These are phyloP conservation scores for Bufo gargarizans DNA, from an alignment of 2,113 vertebrate species.

Conservation along the genomic window DNA sequence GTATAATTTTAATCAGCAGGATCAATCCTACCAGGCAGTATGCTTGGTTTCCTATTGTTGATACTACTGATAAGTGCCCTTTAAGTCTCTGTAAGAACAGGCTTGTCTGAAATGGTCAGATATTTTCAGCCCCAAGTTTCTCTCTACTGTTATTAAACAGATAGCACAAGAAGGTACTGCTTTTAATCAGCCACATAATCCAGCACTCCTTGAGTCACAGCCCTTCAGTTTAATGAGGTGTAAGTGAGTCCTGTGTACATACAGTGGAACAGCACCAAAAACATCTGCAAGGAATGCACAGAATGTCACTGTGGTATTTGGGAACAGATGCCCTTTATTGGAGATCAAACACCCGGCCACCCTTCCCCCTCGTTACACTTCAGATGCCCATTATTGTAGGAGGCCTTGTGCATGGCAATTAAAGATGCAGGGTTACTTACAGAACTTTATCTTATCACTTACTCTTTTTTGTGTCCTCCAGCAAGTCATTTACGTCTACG, in stretches of 20 bases:
- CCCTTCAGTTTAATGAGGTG: slow-evolving; percentile 24
- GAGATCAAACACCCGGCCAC: neutral
- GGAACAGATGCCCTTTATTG: neutral
- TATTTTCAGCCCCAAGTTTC: too few relatives aligned
- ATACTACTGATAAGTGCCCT: too few relatives aligned
- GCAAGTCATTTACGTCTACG: neutral
- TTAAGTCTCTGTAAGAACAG: too few relatives aligned
- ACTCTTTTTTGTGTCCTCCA: neutral
- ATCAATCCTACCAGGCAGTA: too few relatives aligned
- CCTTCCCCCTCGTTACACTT: too few relatives aligned
- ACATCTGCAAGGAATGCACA: neutral
- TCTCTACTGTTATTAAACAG: neutral
- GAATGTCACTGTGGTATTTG: neutral
- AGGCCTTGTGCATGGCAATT: neutral
- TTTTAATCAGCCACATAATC: neutral
- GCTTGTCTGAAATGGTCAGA: too few relatives aligned
- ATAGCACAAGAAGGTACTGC: neutral
- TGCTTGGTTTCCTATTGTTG: too few relatives aligned
- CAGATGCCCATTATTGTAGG: neutral
- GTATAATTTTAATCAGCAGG: too few relatives aligned
- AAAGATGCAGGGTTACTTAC: neutral
- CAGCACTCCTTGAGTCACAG: slow-evolving; percentile 22
- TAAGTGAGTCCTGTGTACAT: neutral
- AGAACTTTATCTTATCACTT: neutral
- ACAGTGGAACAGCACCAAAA: neutral